phyloP scores from a whole-genome alignment of 2,797 vertebrate genomes.

The Clarias laeviceps region DNA sequence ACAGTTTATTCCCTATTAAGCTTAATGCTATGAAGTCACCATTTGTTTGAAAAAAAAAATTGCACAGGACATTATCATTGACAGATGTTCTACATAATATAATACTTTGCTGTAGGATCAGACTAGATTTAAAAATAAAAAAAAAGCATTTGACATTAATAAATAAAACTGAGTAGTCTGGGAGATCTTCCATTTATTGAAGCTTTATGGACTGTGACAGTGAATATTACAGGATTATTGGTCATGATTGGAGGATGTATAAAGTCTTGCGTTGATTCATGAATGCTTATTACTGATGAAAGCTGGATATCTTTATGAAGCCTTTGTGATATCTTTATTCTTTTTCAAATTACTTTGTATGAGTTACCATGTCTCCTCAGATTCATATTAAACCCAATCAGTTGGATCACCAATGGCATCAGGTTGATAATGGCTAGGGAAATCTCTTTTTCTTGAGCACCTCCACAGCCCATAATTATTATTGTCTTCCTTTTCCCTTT shows the following conservation, averaged over 20 bases:
- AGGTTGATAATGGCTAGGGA: slow-evolving; percentile 60
- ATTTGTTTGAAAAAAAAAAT: background rate
- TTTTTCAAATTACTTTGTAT: slow-evolving; percentile 48
- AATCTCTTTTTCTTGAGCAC: slow-evolving; percentile 69
- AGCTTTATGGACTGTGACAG: slow-evolving; percentile 56
- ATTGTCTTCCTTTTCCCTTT: slow-evolving; percentile 65
- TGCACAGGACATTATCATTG: background rate
- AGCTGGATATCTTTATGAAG: slow-evolving; percentile 57
- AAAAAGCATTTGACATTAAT: slow-evolving; percentile 50
- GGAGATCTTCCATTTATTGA: slow-evolving; percentile 49
- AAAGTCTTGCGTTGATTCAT: slow-evolving; percentile 43
- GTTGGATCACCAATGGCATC: slow-evolving; percentile 69
- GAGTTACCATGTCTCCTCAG: slow-evolving; percentile 59
- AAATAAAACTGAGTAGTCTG: slow-evolving; percentile 49
- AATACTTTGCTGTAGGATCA: slow-evolving; percentile 34
- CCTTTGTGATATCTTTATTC: slow-evolving; percentile 55
- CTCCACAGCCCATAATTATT: slow-evolving; percentile 69
- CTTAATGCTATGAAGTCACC: background rate
- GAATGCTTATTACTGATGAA: slow-evolving; percentile 55
- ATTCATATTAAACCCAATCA: slow-evolving; percentile 66
- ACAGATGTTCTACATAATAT: slow-evolving; percentile 21
- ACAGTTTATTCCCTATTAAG: background rate
- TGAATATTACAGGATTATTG: slow-evolving; percentile 57
- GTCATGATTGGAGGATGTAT: slow-evolving; percentile 50
- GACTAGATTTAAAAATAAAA: slow-evolving; percentile 25